Percentiles rank a stretch among this genome's conserved stretches.
phyloP scores from a whole-genome alignment of 2,797 vertebrate species.

The Smutsia gigantea region DNA sequence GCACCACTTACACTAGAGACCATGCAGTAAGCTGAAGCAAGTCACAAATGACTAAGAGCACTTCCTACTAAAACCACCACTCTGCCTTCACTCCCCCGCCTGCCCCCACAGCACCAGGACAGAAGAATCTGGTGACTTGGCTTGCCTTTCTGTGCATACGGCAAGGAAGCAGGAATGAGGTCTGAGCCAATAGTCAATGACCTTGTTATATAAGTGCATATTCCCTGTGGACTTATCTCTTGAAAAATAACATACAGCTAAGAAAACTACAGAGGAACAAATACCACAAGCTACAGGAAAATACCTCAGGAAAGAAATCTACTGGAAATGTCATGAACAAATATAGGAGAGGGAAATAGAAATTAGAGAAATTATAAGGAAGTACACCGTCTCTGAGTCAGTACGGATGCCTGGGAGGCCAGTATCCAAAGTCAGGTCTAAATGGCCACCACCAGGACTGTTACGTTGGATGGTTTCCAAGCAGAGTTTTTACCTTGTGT shows the following conservation, averaged over 20 bases:
- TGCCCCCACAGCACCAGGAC: neutral
- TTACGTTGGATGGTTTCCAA: neutral
- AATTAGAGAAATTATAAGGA: neutral
- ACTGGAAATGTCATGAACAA: neutral
- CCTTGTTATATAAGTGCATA: neutral
- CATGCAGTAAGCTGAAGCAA: neutral
- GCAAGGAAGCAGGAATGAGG: neutral
- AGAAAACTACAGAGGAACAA: neutral
- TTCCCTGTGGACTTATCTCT: neutral
- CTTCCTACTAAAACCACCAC: neutral
- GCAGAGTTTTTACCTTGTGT: slow-evolving; percentile 90
- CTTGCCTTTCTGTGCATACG: neutral
- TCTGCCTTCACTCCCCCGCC: too few relatives aligned
- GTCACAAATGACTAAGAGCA: neutral
- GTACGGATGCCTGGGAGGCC: fast-evolving
- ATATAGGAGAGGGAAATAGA: neutral
- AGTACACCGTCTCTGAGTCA: fast-evolving
- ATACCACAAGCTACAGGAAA: neutral
- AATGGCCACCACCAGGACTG: fast-evolving
- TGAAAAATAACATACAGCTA: neutral
- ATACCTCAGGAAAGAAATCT: neutral
- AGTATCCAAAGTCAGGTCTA: fast-evolving
- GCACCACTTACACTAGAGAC: neutral
- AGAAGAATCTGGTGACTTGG: too few relatives aligned
- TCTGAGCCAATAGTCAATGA: neutral